These are phyloP conservation scores for Anguilla megastoma DNA, from an alignment of 2,797 vertebrate genomes.

Conservation along the genomic window DNA sequence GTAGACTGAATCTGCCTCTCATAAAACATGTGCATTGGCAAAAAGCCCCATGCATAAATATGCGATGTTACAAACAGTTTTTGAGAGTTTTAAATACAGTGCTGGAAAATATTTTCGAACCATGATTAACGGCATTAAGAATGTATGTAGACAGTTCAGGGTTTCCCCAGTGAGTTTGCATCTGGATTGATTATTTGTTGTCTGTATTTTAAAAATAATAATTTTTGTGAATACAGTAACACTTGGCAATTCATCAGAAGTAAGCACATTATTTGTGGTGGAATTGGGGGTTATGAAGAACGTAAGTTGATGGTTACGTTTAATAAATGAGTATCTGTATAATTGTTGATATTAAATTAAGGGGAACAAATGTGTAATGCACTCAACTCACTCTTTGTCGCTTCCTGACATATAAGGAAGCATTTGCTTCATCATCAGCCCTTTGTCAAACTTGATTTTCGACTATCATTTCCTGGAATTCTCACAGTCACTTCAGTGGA, in stretches of 20 bases:
- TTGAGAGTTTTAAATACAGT: background rate
- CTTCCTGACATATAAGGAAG: background rate
- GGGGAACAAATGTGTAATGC: background rate
- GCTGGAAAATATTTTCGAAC: background rate
- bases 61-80: background rate
- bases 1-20: background rate
- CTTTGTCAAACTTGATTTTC: constrained; percentile 25
- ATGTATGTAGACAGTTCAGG: background rate
- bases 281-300: background rate
- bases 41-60: background rate
- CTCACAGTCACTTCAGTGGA: constrained; percentile 28
- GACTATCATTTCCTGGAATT: constrained; percentile 24
- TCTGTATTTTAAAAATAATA: background rate
- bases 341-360: background rate
- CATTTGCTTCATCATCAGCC: background rate
- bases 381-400: background rate
- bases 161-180: background rate
- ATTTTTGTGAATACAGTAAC: background rate
- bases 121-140: background rate
- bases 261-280: background rate
- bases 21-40: background rate
- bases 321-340: background rate
- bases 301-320: background rate
- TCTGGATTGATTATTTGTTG: background rate
- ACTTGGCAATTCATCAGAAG: background rate